phyloP scores from a whole-genome alignment of 1,140 invertebrate species.

The Reticulitermes speratus region DNA sequence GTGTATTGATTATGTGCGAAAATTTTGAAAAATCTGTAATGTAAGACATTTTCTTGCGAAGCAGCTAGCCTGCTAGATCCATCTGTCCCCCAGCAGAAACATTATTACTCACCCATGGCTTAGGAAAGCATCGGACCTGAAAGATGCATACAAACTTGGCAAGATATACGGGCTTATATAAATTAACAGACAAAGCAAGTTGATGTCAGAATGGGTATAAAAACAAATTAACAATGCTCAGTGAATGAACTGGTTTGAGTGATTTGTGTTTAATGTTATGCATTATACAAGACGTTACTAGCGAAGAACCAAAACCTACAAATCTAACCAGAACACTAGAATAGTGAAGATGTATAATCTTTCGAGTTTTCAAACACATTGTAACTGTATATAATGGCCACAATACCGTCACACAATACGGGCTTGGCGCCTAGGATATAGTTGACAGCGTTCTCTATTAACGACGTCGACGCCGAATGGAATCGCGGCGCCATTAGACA shows the following conservation, averaged over 20 bases:
- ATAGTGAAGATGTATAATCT: neutral
- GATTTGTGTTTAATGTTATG: neutral
- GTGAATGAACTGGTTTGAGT: neutral
- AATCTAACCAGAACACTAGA: neutral
- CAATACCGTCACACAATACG: constrained; percentile 6
- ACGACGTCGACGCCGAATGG: neutral
- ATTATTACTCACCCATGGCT: too few relatives aligned
- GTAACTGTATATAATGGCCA: neutral
- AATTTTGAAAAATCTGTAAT: too few relatives aligned
- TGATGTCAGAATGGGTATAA: too few relatives aligned
- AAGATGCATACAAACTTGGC: too few relatives aligned
- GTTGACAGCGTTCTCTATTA: constrained; percentile 12
- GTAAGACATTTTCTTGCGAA: too few relatives aligned
- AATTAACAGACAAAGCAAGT: too few relatives aligned
- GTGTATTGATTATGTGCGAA: too few relatives aligned
- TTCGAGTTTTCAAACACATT: neutral
- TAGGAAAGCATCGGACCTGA: too few relatives aligned
- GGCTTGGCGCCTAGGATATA: neutral
- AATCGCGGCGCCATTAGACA: constrained; percentile 8
- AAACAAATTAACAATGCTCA: neutral
- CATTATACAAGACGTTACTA: neutral
- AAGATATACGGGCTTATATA: too few relatives aligned
- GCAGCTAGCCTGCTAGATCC: too few relatives aligned
- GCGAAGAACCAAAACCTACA: too few relatives aligned
- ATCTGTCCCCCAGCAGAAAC: too few relatives aligned